Base-by-base conservation (phyloP, 2,797 vertebrate genomes). In the Melanotaenia parkinsoni region DNA sequence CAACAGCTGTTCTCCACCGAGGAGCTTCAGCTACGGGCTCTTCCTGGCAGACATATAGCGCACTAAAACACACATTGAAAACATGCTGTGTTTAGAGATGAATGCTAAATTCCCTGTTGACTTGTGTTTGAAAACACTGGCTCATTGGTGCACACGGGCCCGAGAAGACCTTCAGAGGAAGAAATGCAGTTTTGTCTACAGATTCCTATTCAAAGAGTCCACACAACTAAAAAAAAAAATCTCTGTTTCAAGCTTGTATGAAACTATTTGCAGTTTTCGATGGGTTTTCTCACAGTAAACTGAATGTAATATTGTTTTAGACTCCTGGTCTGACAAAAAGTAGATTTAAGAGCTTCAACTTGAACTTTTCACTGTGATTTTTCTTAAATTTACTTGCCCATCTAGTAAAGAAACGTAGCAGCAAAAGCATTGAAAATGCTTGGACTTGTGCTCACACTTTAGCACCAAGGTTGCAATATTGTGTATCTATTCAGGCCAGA, bases 1-100 rank as follows among this genome's bases (percentile, higher is more conserved):
- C 87, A 91, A 91, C 92, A 93, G 90, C 89, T 93, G 92, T 88
- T 93, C 82, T 90, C 90, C 90, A 85, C 75, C 2, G 87, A 90
- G 84, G 87, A 83, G 82, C 72, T 80, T 33, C 64, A 20, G 69
- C 71, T 82, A 67, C 79, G 51, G 67, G 77, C 80, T 77, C 76
- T 85, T 84, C 88, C 90, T 76, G 77, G 80, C 81, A 85, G 88
- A 91, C 80, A 76, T 57, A 63, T 40, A 71, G 77, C 64, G 77
- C 75, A 62, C 84, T 89, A 69, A 89, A 89, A 92, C 88, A 90
- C 84, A 78, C 77, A 59, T 74, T 35, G 60, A 68, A 33, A 82
- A 58, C 67, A 26, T 35, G 65, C 63, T 56, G 69, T 67, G 69
- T 76, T 76, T 58, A 59, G 74, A 80, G 86, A 81, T 86, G 83